Evolutionary conservation across 2,888 invertebrate species (phyloP), one percentile per base, ranked within the genome.

Genomic region (Xestobium rufovillosum): DNA sequence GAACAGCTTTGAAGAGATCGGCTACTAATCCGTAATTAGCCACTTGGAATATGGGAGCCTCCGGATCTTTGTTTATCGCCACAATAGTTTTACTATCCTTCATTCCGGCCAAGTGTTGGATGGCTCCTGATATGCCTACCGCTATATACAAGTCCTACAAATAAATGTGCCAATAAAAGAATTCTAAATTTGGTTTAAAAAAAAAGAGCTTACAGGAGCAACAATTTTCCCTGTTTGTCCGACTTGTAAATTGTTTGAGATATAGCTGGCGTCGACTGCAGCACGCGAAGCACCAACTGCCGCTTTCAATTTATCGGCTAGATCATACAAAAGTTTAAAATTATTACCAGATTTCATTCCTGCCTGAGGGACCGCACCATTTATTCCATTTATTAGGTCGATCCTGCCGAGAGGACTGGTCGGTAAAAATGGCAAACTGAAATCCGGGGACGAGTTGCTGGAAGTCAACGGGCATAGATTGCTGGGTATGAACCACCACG

Each of bases 381-480:
- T 97, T 96, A n/a, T n/a, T n/a, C n/a, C n/a, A n/a, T 97, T 96
- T 66, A 96, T 98, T 59, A 80, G 97, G 49, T 92, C 92, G 35
- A 94, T 98, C 55, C 72, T 97, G 53, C 83, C 89, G 9, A 92
- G 96, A 65, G 97, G 98, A 1, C 97, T 98, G 0, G 96, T 97
- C 2, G 97, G 96, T 3, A 79, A 84, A 48, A 94, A 92, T 57
- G 87, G 81, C 3, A 78, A 80, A 31, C 76, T 98, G 19, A 78
- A 82, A 48, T 90, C 94, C 9, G 96, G 96, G 1, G 98, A 98
- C 66, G 98, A 98, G 67, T 71, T 98, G 41, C 72, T 98, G 9
- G 80, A 90, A 90, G 90, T 91, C 10, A 92, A 92, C 61, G 88
- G 89, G 0, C 79, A 82, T 60, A 71, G 83, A 45, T 71, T 91